Evolutionary conservation across 2,113 vertebrate species (phyloP).

Genomic region (Nyctereutes procyonoides): DNA sequence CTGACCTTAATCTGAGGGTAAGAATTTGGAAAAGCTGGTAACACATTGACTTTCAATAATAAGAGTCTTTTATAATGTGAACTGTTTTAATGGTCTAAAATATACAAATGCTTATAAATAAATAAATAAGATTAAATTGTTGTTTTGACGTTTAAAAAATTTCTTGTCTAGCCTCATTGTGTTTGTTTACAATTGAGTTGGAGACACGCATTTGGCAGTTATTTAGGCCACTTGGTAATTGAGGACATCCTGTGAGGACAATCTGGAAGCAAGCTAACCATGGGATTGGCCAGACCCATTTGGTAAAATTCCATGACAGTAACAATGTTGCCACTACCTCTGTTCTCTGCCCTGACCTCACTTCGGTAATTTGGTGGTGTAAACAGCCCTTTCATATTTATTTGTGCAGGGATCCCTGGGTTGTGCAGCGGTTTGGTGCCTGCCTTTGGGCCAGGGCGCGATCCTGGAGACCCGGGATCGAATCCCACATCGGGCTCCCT

Average conservation of each 20-base stretch:
- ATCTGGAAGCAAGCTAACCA: not conserved
- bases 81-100: not conserved
- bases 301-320: not conserved
- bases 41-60: not conserved
- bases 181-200: not conserved
- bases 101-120: not conserved
- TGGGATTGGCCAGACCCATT: not conserved
- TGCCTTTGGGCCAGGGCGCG: too few species aligned
- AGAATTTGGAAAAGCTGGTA: not conserved
- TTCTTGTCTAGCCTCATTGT: not conserved
- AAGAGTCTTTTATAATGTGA: not conserved
- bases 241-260: not conserved
- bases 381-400: not conserved
- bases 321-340: fast-evolving
- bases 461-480: too few species aligned
- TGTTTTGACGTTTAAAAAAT: not conserved
- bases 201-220: not conserved
- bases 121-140: not conserved
- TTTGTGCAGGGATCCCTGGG: too few species aligned
- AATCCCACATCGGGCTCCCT: too few species aligned
- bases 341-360: not conserved
- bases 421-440: too few species aligned
- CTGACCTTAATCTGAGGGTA: not conserved
- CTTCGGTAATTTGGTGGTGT: not conserved
- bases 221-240: not conserved